These are phyloP conservation scores for Cirrhinus mrigala DNA, from an alignment of 2,797 vertebrate genomes.

Conservation along the genomic window DNA sequence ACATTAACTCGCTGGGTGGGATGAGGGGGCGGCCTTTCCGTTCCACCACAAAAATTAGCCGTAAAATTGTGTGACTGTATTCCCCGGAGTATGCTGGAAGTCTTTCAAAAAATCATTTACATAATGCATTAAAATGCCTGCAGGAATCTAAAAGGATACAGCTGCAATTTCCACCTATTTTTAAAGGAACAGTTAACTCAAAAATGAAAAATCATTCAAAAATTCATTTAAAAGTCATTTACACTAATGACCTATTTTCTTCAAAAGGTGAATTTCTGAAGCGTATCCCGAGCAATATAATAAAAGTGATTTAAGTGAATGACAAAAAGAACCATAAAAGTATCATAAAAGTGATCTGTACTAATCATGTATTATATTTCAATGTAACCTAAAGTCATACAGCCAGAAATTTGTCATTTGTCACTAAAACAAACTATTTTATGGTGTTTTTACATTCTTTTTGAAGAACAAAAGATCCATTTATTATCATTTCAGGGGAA, in stretches of 20 bases:
- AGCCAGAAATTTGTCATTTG: not conserved
- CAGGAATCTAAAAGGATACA: constrained; percentile 15
- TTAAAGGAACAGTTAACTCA: constrained; percentile 44
- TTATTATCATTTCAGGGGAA: not conserved
- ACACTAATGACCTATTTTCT: not conserved
- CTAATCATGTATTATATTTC: not conserved
- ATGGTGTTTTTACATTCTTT: not conserved
- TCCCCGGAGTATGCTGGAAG: constrained; percentile 13
- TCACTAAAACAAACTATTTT: not conserved
- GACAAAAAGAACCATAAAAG: not conserved
- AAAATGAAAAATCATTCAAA: not conserved
- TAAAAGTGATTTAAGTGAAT: not conserved
- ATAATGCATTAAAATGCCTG: constrained; percentile 32
- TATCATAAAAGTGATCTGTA: not conserved
- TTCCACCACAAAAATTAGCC: constrained; percentile 30
- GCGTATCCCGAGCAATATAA: not conserved
- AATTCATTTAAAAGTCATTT: constrained; percentile 1
- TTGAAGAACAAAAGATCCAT: not conserved
- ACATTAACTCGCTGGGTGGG: constrained; percentile 8
- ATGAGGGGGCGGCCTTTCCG: constrained; percentile 25
- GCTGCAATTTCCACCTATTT: constrained; percentile 50
- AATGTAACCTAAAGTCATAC: not conserved
- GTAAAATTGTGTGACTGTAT: constrained; percentile 33
- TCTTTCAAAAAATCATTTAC: constrained; percentile 23
- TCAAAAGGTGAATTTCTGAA: not conserved